Base-by-base conservation (phyloP, 2,797 vertebrate species). In the Lacerta bilineata region DNA sequence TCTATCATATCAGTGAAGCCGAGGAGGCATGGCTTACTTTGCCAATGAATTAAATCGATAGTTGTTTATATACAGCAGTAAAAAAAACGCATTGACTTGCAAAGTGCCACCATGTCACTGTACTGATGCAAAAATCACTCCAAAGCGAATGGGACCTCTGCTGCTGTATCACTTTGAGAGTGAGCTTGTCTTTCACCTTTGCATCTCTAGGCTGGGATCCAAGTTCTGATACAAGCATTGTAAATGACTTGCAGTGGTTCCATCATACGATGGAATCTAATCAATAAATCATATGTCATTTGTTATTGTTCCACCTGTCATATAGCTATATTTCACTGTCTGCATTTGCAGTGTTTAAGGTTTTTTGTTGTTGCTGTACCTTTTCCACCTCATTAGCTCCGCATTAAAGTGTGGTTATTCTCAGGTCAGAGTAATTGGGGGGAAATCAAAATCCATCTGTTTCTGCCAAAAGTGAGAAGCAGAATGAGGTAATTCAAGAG, bases 261-360 rank as follows among this genome's bases (percentile, higher is more conserved):
- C 80, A 23, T 90, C 86, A 84, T 87, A 76, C 91, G 27, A 89
- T 66, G 90, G 87, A 93, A 92, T 90, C 93, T 93, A 94, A 96
- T 95, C 94, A 95, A 94, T 96, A 94, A 94, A 93, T 94, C 93
- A 94, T 69, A 43, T 82, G 79, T 69, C 78, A 39, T 75, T 85
- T 85, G 71, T 76, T 74, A 76, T 89, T 68, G 72, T 82, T 86
- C 78, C 4, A 36, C 59, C 71, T 68, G 78, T 69, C 88, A 89
- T 86, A 82, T 69, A n/a, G 33, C 72, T 81, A 76, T 89, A 69
- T 89, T 85, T 86, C 88, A 86, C 78, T 77, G 72, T 86, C 84
- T 76, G 41, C 79, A 79, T 88, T 84, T 59, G 55, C 66, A 78
- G 82, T 27, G 18, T 89, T 85, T 80, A 85, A 68, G 71, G 77